Evolutionary conservation across 1,140 invertebrate genomes (phyloP), one percentile per base, ranked within the genome.

Genomic region (Zaprionus taronus): DNA sequence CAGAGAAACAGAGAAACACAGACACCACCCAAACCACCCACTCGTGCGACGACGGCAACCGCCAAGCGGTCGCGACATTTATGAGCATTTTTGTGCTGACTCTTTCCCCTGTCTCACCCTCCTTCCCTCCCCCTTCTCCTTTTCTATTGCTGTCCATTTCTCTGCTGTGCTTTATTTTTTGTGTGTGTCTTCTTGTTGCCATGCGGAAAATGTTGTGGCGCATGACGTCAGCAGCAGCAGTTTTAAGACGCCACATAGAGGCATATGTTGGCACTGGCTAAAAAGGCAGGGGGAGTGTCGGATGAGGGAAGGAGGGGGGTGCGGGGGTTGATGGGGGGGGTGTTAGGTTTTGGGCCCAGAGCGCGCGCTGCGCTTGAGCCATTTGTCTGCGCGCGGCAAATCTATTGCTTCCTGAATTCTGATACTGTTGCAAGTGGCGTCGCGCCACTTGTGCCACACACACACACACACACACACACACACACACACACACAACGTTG

Each of bases 391-490:
- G 83, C 76, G 83, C 76, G 79, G 81, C 75, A 89, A 89, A 89
- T 89, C 79, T 91, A 85, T 91, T 91, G 83, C 89, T 91, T 91
- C 87, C 87, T 91, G 87, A 81, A 91, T 79, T 91, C 77, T 78
- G 83, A 87, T 86, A 91, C 76, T 63, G 68, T 72, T 69, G 61
- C 80, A 56, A 72, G 65, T 68, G 56, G 24, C 67, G 57, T 77
- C 61, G 64, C 31, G 66, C 51, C 78, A 64, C 51, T 66, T 65
- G 67, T 66, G 47, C 55, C 61, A 51, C 57, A 58, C 58, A 44
- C 38, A 17, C 57, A 58, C 58, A 44, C 38, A 17, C n/a, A 9
- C 41, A 47, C 41, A 44, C 41, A 64, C 2, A 11, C 41, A 1
- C n/a, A 1, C 41, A 4, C 41, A 17, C 41, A 9, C 41, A 17